These are phyloP conservation scores for Chiridota heheva DNA, from an alignment of 35 echinoderm and acorn worm genomes.

Conservation along the genomic window DNA sequence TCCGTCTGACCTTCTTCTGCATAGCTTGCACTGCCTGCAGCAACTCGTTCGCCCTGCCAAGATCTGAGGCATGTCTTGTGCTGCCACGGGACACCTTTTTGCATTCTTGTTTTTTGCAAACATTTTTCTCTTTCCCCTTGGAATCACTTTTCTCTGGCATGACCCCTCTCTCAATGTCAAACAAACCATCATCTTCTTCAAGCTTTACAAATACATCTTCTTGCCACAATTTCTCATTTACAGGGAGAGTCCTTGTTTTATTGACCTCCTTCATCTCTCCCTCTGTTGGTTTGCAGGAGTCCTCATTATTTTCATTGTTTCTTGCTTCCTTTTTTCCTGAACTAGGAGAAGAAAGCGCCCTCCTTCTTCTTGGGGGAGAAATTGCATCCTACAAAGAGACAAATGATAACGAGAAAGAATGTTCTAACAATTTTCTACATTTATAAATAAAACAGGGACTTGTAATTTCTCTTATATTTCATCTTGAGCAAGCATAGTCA, in stretches of 20 bases:
- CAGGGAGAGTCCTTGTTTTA: slow-evolving; percentile 27
- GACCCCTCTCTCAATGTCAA: neutral
- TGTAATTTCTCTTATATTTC: too few species aligned
- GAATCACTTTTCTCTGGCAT: neutral
- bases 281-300: neutral
- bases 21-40: slow-evolving; percentile 32
- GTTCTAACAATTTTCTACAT: too few species aligned
- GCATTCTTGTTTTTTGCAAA: slow-evolving; percentile 24
- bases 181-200: neutral
- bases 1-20: slow-evolving; percentile 35
- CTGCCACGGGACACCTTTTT: slow-evolving; percentile 25
- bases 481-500: too few species aligned
- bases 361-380: slow-evolving; percentile 23
- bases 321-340: neutral
- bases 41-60: slow-evolving; percentile 19
- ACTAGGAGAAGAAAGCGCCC: slow-evolving; percentile 25
- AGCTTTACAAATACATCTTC: slow-evolving; percentile 14
- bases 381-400: neutral
- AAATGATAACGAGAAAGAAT: too few species aligned
- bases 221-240: neutral
- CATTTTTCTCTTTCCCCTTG: slow-evolving; percentile 5
- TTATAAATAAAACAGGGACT: too few species aligned
- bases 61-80: slow-evolving; percentile 21
- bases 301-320: neutral
- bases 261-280: neutral